phyloP scores from a whole-genome alignment of 2,888 invertebrate species.

The Phalera bucephala region DNA sequence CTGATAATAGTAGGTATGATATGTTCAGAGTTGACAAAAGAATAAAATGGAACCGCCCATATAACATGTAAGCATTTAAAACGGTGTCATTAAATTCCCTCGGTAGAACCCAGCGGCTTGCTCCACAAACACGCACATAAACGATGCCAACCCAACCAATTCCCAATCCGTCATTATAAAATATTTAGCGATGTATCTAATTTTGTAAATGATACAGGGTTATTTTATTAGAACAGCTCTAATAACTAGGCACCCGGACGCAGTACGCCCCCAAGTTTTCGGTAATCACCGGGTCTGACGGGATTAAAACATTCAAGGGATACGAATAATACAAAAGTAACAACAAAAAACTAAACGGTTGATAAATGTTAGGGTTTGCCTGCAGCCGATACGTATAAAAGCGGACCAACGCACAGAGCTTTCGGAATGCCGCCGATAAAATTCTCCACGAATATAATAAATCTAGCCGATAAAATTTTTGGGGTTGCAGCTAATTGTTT shows the following conservation, averaged over 20 bases:
- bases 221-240: constrained; percentile 77
- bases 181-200: constrained; percentile 81
- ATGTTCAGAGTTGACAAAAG: constrained; percentile 40
- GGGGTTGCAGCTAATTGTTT: constrained; percentile 74
- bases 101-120: constrained; percentile 43
- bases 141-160: constrained; percentile 63
- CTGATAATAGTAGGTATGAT: constrained; percentile 56
- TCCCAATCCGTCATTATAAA: constrained; percentile 74
- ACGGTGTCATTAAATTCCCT: constrained; percentile 50
- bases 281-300: constrained; percentile 75
- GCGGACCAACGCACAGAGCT: constrained; percentile 46
- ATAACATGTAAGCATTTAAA: constrained; percentile 47
- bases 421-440: constrained; percentile 66
- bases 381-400: constrained; percentile 52
- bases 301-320: constrained; percentile 80
- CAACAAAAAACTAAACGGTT: constrained; percentile 76
- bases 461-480: constrained; percentile 73
- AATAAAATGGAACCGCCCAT: constrained; percentile 36
- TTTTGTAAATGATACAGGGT: constrained; percentile 76
- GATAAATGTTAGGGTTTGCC: constrained; percentile 75
- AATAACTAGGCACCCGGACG: constrained; percentile 79
- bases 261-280: constrained; percentile 78
- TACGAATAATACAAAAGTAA: constrained; percentile 71
- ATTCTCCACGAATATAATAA: constrained; percentile 77
- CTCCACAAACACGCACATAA: constrained; percentile 53